Conservation (phyloP, 2,888 invertebrate genomes). For the Calephelis perditalis region DNA sequence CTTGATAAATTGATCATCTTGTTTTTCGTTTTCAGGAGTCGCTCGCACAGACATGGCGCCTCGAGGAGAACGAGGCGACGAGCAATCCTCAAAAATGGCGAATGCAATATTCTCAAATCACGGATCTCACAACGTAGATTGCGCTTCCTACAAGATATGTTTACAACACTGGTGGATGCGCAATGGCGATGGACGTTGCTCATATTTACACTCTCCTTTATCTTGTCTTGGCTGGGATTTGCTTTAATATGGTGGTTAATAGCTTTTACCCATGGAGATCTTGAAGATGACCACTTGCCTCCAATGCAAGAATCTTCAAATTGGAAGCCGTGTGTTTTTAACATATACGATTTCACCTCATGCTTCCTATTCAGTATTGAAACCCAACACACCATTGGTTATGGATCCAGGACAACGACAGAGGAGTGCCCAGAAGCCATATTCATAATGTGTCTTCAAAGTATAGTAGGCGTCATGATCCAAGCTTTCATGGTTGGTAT, state of each 20-base stretch:
- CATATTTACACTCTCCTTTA: constrained; percentile 90
- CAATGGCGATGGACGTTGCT: constrained; percentile 96
- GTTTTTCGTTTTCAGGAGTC: constrained; percentile 77
- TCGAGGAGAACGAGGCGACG: constrained; percentile 86
- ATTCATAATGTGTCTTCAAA: constrained; percentile 93
- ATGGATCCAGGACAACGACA: constrained; percentile 90
- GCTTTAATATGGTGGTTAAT: constrained; percentile 94
- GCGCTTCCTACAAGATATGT: constrained; percentile 88
- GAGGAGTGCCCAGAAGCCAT: constrained; percentile 94
- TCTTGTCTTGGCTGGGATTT: constrained; percentile 91
- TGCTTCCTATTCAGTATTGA: constrained; percentile 95
- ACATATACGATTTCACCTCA: constrained; percentile 89
- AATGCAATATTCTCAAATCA: constrained; percentile 96
- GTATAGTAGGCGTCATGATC: constrained; percentile 90
- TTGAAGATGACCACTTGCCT: constrained; percentile 79
- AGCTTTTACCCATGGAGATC: constrained; percentile 90
- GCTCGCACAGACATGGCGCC: constrained; percentile 82
- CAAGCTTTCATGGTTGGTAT: constrained; percentile 89
- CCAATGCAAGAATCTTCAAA: constrained; percentile 66
- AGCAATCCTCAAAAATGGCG: constrained; percentile 96
- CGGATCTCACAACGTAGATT: constrained; percentile 88
- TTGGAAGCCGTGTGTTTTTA: constrained; percentile 89
- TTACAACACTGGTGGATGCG: constrained; percentile 93
- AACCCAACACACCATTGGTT: constrained; percentile 95
- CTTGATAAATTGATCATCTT: background rate